phyloP scores from a whole-genome alignment of 2,113 vertebrate genomes.

The Leptosomus discolor region DNA sequence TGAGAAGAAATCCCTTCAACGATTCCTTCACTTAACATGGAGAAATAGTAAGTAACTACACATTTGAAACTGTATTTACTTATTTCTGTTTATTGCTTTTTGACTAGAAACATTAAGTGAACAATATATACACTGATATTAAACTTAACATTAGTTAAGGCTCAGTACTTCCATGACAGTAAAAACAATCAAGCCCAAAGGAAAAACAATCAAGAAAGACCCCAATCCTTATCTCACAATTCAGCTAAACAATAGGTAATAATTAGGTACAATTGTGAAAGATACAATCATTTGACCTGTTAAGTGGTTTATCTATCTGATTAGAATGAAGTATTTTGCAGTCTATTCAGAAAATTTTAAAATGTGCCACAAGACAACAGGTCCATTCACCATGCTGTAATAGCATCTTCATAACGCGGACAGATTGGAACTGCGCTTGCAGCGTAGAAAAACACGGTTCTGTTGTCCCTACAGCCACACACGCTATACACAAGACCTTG shows the following conservation, averaged over 20 bases:
- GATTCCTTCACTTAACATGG: not conserved
- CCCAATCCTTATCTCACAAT: not conserved
- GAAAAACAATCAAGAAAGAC: not conserved
- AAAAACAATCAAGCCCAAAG: not conserved
- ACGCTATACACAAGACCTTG: not conserved
- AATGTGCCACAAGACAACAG: not conserved
- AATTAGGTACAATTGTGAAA: not conserved
- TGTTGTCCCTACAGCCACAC: not conserved
- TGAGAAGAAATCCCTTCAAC: not conserved
- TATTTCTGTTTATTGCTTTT: not conserved
- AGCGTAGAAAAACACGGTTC: not conserved
- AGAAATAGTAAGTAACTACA: not conserved
- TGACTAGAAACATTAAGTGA: not conserved
- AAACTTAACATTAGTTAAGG: not conserved
- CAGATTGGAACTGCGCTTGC: not conserved
- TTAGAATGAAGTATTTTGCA: not conserved
- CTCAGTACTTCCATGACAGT: not conserved
- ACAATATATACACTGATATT: not conserved
- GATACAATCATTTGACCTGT: not conserved
- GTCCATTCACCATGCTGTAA: not conserved
- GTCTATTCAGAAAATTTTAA: not conserved
- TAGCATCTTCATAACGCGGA: not conserved
- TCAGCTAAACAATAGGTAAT: not conserved
- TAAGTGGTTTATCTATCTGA: not conserved
- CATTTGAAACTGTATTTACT: not conserved